These are phyloP conservation scores for Eumeta japonica DNA, from an alignment of 1,140 invertebrate genomes.

Conservation along the genomic window DNA sequence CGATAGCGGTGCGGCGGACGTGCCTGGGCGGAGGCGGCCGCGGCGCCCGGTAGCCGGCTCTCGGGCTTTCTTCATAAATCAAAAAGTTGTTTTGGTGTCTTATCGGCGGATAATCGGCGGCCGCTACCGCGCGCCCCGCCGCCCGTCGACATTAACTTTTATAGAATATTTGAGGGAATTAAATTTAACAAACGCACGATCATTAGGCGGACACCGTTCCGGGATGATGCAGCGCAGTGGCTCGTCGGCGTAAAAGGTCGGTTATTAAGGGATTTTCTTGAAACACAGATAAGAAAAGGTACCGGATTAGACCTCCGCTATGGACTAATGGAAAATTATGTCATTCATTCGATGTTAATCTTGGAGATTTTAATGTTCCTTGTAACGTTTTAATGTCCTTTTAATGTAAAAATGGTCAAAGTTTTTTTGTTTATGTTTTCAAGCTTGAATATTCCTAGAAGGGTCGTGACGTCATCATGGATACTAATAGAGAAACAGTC, in stretches of 20 bases:
- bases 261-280: slow-evolving; percentile 26
- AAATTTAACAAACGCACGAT: slow-evolving; percentile 24
- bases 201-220: too few relatives aligned
- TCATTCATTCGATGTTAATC: too few relatives aligned
- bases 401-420: slow-evolving; percentile 1
- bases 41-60: slow-evolving; percentile 46
- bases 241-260: too few relatives aligned
- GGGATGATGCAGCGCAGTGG: too few relatives aligned
- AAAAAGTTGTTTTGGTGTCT: slow-evolving; percentile 53
- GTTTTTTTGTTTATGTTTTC: too few relatives aligned
- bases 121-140: slow-evolving; percentile 27
- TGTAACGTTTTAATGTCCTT: neutral
- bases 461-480: too few relatives aligned
- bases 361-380: too few relatives aligned
- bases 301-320: slow-evolving; percentile 9
- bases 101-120: slow-evolving; percentile 49
- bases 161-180: slow-evolving; percentile 27
- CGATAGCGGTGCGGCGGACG: slow-evolving; percentile 8
- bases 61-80: slow-evolving; percentile 52
- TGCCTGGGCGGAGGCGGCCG: slow-evolving; percentile 24
- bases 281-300: slow-evolving; percentile 21
- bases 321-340: slow-evolving; percentile 17
- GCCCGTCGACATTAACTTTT: slow-evolving; percentile 27
- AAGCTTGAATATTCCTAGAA: too few relatives aligned
- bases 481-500: too few relatives aligned